Evolutionary conservation across 1,140 invertebrate species (phyloP), one percentile per base, ranked within the genome.

Genomic region (Zaprionus nigranus): DNA sequence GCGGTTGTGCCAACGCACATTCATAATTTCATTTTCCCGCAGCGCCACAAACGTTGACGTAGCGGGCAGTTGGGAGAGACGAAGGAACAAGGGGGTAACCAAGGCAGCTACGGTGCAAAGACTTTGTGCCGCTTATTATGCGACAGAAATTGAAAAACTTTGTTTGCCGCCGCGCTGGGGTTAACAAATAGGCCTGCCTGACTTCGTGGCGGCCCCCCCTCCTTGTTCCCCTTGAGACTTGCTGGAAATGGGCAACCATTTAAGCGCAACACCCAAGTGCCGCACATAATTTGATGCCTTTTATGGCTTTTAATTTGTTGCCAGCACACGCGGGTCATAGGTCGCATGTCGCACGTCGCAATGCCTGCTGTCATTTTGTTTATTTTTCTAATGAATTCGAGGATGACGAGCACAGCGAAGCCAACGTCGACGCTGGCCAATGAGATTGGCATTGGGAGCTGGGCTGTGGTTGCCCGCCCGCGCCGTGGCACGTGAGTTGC

Each of bases 121-220:
- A 62, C 71, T 78, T 75, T 84, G 85, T 82, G 85, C 62, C 81
- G 70, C 84, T 85, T 90, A 88, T 88, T 88, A 88, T 88, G 85
- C 85, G 81, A 81, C 85, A 90, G 85, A 88, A 88, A 88, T 88
- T 88, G 85, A 88, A 88, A 88, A 88, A 88, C 85, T 88, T 88
- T 88, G 85, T 88, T 88, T 88, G 85, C 81, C 78, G 72, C 75
- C 85, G 71, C 78, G 85, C 75, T 88, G 85, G 84, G 84, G 84
- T 87, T 87, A 87, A 87, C 84, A 87, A 87, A 87, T 87, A 88
- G 84, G 84, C 78, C 64, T 67, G 59, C 63, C 69, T 73, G 60
- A 17, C 73, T 63, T 56, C n/a, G 58, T 68, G 28, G 7, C 28
- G 9, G 28, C 40, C 28, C 64, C 12, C 13, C 64, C 20, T 54